Evolutionary conservation across 2,888 invertebrate species (phyloP).

Genomic region (Herminia tarsipennalis): DNA sequence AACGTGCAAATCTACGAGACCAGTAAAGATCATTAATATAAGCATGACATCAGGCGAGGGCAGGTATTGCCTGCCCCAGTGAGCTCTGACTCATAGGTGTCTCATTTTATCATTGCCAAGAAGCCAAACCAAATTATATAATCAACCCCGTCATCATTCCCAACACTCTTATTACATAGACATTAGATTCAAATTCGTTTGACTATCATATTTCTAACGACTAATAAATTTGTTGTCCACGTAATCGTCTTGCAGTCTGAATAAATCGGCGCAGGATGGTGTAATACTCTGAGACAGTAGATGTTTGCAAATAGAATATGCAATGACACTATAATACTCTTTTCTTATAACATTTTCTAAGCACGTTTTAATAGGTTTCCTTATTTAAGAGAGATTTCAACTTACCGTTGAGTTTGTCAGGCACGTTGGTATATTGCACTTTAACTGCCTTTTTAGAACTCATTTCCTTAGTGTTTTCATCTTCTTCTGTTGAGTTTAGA

Average conservation of each 20-base stretch:
- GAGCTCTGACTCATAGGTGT: constrained; percentile 68
- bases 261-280: constrained; percentile 67
- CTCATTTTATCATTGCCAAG: constrained; percentile 65
- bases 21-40: constrained; percentile 16
- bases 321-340: constrained; percentile 46
- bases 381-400: constrained; percentile 28
- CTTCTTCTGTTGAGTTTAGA: no score
- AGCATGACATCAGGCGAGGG: constrained; percentile 28
- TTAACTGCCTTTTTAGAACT: no score
- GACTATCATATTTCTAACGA: constrained; percentile 30
- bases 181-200: constrained; percentile 51
- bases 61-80: constrained; percentile 46
- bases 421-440: constrained; percentile 22
- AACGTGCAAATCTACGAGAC: constrained; percentile 11
- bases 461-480: neutral
- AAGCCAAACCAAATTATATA: constrained; percentile 18
- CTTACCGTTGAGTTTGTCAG: constrained; percentile 13
- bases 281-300: constrained; percentile 54
- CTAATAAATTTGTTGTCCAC: constrained; percentile 46
- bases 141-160: neutral
- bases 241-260: constrained; percentile 72
- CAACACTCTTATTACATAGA: constrained; percentile 31
- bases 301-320: constrained; percentile 67
- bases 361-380: constrained; percentile 42
- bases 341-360: constrained; percentile 40